Base-by-base conservation (phyloP, 2,113 vertebrate species). In the Formicarius rufipectus region DNA sequence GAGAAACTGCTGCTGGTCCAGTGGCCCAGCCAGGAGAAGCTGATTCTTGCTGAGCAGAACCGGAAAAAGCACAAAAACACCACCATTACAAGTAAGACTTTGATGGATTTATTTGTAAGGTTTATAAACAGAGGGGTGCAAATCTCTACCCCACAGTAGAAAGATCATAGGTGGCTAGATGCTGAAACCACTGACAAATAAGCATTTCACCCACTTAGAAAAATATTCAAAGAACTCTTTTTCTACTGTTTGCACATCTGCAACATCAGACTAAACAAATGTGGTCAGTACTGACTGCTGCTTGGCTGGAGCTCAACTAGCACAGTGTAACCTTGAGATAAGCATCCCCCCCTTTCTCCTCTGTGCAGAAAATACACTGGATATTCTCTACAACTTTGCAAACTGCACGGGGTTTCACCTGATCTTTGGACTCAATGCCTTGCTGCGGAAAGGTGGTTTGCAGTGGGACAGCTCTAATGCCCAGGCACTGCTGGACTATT, bases 371-470 rank as follows among this genome's bases (percentile, higher is more conserved):
- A 92, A 93, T 35, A 98, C 98, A 0, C 91, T 99, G 62, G 99
- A 99, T 91, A 97, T 98, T 93, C 98, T 99, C 78, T 97, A 99
- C 64, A 95, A 93, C 69, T 99, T 99, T 97, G 96, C 98, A 27
- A 98, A 95, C 87, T 99, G 99, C 93, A 98, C 99, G 0, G 98
- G 98, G 22, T 84, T 99, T 81, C 96, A 99, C 37, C 97, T 99
- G 72, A 97, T 99, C 95, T 99, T 99, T n/a, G 99, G 99, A 42
- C 98, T 99, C 27, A 99, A 99, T 1, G 99, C 98, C 14, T 95
- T 99, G 95, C 97, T 99, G 42, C 92, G 99, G 77, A 99, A 97
- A 1, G 64, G 55, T 0, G 90, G 97, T 35, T 97, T 98, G 92
- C 95, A 68, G 27, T 99, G 99, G 99, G 97, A 99, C 96, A 98